These are phyloP conservation scores for Eulacestoma nigropectus DNA, from an alignment of 2,113 vertebrate genomes.

Conservation along the genomic window DNA sequence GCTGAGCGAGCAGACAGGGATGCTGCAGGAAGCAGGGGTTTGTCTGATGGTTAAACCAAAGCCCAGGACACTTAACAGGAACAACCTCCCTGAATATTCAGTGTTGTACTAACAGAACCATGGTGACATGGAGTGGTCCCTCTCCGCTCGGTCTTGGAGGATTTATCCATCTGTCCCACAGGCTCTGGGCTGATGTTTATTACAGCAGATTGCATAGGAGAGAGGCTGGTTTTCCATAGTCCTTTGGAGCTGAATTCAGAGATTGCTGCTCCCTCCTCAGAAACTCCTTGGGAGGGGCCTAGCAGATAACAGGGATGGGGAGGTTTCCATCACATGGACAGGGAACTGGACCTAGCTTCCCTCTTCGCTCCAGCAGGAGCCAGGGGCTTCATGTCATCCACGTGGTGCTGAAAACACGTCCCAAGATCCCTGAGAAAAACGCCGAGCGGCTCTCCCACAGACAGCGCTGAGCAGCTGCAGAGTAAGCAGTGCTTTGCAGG, in stretches of 20 bases:
- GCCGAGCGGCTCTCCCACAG: neutral
- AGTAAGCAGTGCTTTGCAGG: neutral
- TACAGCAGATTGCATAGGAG: neutral
- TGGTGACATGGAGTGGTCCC: neutral
- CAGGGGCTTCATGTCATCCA: neutral
- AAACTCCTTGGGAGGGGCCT: neutral
- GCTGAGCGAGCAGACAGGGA: neutral
- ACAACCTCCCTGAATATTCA: neutral
- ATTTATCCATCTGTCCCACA: neutral
- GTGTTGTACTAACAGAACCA: neutral
- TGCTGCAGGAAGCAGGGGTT: neutral
- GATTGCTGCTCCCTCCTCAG: neutral
- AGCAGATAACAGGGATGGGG: neutral
- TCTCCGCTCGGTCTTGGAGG: neutral
- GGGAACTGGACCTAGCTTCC: neutral
- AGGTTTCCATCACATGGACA: fast-evolving
- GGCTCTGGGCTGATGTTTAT: neutral
- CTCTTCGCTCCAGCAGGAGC: neutral
- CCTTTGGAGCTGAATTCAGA: neutral
- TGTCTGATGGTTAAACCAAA: neutral
- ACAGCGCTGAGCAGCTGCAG: neutral
- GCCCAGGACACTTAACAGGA: neutral
- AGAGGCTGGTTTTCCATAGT: neutral
- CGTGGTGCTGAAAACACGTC: neutral
- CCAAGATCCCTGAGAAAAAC: neutral